Base-by-base conservation (phyloP, 1,140 invertebrate species). In the Bombus confusus region DNA sequence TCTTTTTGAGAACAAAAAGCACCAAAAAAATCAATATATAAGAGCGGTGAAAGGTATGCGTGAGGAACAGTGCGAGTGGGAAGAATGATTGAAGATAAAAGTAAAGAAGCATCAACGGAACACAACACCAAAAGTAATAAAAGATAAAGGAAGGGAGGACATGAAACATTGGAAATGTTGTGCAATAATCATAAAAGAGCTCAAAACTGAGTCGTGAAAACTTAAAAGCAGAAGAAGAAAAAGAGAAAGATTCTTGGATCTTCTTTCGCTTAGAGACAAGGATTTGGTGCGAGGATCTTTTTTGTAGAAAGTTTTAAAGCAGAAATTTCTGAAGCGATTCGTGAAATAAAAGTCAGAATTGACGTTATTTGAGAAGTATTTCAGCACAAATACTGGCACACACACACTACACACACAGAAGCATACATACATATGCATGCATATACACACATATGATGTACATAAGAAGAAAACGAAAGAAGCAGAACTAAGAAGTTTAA, bases 1-100 rank as follows among this genome's bases (percentile, higher is more conserved):
- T 90, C 90, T 91, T 91, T 91, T 91, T 88, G 75, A 73, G 18
- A 81, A 89, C 66, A 89, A 91, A 91, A 91, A 79, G 87, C 89
- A 47, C 84, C 89, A 90, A 91, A 90, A 90, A 86, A 88, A 86
- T 77, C 72, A 79, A 57, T 88, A 57, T 88, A 66, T 85, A 79
- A 73, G 84, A 83, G 59, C 77, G 82, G 37, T 64, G 41, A 64
- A 66, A 64, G 76, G 68, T 64, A 47, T 52, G 47, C 41, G 66
- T 57, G 28, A 39, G 34, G 31, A 62, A 73, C 34, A n/a, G 72
- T 80, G 41, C 64, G 88, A 80, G 25, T 68, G 77, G 37, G 18
- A 34, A 39, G 66, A 68, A 41, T 80, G 85, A 80, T 41, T 15
- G 81, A 31, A 13, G 72, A 66, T 25, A 73, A 39, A 43, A 73